Conservation (phyloP, 2,797 vertebrate species). For the Sebastes cheni region DNA sequence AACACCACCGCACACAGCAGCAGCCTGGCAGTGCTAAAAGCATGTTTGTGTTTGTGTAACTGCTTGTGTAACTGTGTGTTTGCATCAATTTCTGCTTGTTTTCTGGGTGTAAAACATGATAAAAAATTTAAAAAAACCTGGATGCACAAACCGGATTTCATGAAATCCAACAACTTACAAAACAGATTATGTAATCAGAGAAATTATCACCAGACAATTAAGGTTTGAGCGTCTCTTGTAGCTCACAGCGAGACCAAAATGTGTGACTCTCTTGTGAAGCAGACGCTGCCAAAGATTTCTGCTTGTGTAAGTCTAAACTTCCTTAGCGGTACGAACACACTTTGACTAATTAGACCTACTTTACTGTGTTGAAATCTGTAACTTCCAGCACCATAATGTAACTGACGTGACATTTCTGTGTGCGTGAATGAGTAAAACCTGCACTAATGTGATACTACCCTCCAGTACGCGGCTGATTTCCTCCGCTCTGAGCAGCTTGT, state of each 20-base stretch:
- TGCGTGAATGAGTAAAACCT: not conserved
- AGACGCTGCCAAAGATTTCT: conserved; percentile 49
- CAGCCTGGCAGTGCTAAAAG: not conserved
- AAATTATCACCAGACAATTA: conserved; percentile 35
- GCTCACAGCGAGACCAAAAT: conserved; percentile 57
- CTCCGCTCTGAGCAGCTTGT: conserved; percentile 19
- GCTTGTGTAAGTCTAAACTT: conserved; percentile 34
- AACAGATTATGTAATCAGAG: conserved; percentile 55
- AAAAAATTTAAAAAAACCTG: not conserved
- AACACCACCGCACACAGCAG: not conserved
- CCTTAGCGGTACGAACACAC: not conserved
- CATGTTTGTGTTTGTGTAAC: not conserved
- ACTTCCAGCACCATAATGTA: not conserved
- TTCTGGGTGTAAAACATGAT: not conserved
- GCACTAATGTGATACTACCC: not conserved
- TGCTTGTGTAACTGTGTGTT: not conserved
- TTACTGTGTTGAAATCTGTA: not conserved
- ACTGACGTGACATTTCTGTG: not conserved
- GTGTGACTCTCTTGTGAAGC: conserved; percentile 59
- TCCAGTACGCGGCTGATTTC: not conserved
- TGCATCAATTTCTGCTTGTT: not conserved
- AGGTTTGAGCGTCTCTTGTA: conserved; percentile 28
- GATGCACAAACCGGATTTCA: not conserved
- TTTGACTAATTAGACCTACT: not conserved
- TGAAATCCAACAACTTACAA: conserved; percentile 19